Conservation (phyloP, 2,888 invertebrate genomes). For the Trissonchulus sp. region DNA sequence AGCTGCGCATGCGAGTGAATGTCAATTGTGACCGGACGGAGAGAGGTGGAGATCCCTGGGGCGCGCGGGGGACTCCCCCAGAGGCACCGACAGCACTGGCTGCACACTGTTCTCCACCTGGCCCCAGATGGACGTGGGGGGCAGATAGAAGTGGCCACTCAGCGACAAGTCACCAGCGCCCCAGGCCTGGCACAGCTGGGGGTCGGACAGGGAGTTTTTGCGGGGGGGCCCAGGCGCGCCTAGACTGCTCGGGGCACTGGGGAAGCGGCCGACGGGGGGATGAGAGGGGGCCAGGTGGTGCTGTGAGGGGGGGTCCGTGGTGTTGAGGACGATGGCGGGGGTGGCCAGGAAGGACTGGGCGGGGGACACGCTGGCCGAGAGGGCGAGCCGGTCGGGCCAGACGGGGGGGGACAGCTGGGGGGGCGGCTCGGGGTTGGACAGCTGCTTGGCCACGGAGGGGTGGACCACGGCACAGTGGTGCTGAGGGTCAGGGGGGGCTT, state of each 20-base stretch:
- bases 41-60: too few species aligned
- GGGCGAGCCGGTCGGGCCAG: neutral
- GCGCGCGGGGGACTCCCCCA: too few species aligned
- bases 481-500: neutral
- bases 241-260: neutral
- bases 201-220: neutral
- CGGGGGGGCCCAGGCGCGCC: neutral
- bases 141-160: constrained; percentile 15
- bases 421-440: constrained; percentile 49
- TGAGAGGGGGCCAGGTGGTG: neutral
- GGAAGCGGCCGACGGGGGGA: constrained; percentile 4
- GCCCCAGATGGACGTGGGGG: constrained; percentile 24
- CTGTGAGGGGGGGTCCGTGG: neutral
- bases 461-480: constrained; percentile 47
- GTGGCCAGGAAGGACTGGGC: neutral
- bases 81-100: constrained; percentile 6
- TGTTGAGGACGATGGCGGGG: neutral
- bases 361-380: neutral
- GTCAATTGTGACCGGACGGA: too few species aligned
- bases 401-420: neutral
- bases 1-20: too few species aligned
- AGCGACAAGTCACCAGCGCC: neutral
- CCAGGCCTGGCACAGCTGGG: neutral
- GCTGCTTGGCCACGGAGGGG: constrained; percentile 54
- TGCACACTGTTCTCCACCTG: constrained; percentile 11